Evolutionary conservation across 2,888 invertebrate species (phyloP).

Genomic region (Bellardia bayeri): DNA sequence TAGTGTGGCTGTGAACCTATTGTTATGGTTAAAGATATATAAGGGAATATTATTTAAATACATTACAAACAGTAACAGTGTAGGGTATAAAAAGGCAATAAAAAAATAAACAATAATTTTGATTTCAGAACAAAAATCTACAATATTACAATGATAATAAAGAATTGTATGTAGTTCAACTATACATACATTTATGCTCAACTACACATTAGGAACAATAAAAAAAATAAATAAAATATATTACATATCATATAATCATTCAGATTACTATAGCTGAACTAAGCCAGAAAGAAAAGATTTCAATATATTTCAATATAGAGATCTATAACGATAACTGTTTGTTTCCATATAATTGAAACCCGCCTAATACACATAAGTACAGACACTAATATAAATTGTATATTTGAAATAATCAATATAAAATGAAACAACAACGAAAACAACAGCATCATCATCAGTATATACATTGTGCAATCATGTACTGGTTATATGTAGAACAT

Average conservation of each 20-base stretch:
- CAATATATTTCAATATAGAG: too few species aligned
- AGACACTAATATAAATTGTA: slow-evolving; percentile 11
- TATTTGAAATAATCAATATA: slow-evolving; percentile 13
- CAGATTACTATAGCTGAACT: too few species aligned
- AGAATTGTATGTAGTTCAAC: not conserved
- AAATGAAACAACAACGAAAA: slow-evolving; percentile 12
- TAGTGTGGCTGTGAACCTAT: too few species aligned
- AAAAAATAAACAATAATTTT: slow-evolving; percentile 3
- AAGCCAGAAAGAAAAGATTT: too few species aligned
- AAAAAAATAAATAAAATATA: too few species aligned
- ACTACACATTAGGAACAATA: too few species aligned
- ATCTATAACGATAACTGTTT: not conserved
- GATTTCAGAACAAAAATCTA: slow-evolving; percentile 22
- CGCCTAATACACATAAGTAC: not conserved
- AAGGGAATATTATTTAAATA: too few species aligned
- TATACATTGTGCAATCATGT: not conserved
- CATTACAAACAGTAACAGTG: too few species aligned
- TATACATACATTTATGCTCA: not conserved
- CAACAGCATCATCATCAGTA: not conserved
- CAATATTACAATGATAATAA: slow-evolving; percentile 16
- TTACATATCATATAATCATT: too few species aligned
- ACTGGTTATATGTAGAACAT: slow-evolving; percentile 17
- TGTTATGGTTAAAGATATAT: too few species aligned
- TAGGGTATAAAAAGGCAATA: not conserved
- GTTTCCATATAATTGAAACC: not conserved